Evolutionary conservation across 2,888 invertebrate species (phyloP), one percentile per base, ranked within the genome.

Genomic region (Mythimna vitellina): DNA sequence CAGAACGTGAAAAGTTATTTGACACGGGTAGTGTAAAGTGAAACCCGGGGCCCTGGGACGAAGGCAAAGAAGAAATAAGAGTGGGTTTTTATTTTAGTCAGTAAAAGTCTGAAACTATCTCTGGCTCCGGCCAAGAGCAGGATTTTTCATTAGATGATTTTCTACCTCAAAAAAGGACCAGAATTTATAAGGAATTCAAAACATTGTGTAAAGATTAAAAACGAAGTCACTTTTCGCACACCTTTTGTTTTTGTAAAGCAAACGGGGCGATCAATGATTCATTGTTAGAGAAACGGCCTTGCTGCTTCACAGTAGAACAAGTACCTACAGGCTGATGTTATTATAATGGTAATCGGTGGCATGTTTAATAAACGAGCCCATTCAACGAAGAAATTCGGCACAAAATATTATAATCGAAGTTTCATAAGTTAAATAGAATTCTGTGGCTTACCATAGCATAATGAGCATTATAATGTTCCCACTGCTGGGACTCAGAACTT

Each of bases 181-280:
- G 20, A 46, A 17, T 12, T 42, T 17, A n/a, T 9, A 20, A 25
- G 14, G 6, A 49, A 67, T 64, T 22, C 12, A 17, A 22, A 56
- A 46, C 14, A 56, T 70, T 35, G 5, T 54, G 5, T 32, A 14
- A 17, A 25, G 7, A 46, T n/a, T 51, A n/a, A 51, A 51, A 51
- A 7, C 20, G 20, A 56, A 10, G 20, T n/a, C 22, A 46, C 42
- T 35, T 70, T 5, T 46, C 8, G 12, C 49, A 51, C 22, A 49
- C 25, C 35, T 25, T 35, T 70, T 70, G 17, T 56, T 70, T 14
- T 70, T 57, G 8, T 49, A 17, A 29, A 70, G 12, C 14, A 57
- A 32, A n/a, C 49, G 9, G 20, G 49, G 49, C 20, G n/a, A 51
- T 53, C 10, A n/a, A 58, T 42, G 49, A 7, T 10, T n/a, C 49